Evolutionary conservation across 2,888 invertebrate genomes (phyloP).

Genomic region (Ectemnius continuus): DNA sequence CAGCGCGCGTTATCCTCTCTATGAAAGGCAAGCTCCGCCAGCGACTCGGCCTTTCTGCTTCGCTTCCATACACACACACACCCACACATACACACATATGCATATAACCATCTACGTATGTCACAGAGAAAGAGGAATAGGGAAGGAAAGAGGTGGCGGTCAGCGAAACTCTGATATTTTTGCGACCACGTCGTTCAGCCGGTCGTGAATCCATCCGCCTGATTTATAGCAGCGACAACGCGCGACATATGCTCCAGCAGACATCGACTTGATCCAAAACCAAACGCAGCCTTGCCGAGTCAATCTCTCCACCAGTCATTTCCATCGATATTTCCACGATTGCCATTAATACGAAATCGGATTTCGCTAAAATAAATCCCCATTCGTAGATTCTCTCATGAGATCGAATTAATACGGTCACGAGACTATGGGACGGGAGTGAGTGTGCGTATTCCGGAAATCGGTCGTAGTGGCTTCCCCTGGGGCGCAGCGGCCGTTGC

Average conservation of each 20-base stretch:
- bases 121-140: slow-evolving; percentile 3
- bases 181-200: slow-evolving; percentile 37
- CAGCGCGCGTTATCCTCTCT: neutral
- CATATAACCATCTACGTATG: neutral
- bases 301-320: too few relatives aligned
- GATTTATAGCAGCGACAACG: slow-evolving; percentile 58
- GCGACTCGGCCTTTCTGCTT: too few relatives aligned
- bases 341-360: too few relatives aligned
- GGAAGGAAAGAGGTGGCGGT: slow-evolving; percentile 40
- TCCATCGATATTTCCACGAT: too few relatives aligned
- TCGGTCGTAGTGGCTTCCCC: slow-evolving; percentile 12
- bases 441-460: slow-evolving; percentile 12
- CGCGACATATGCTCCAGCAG: slow-evolving; percentile 46
- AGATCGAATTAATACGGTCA: neutral
- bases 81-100: neutral
- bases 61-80: too few relatives aligned
- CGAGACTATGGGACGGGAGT: neutral
- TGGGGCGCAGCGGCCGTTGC: too few relatives aligned
- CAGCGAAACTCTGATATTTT: slow-evolving; percentile 47
- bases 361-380: neutral
- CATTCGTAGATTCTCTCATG: neutral
- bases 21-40: too few relatives aligned
- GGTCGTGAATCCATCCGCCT: slow-evolving; percentile 42
- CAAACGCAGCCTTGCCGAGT: too few relatives aligned
- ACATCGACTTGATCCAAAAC: slow-evolving; percentile 32